Percentiles rank a stretch among this genome's conserved stretches.
Evolutionary conservation across 1,140 invertebrate genomes (phyloP).

Genomic region (Cyclina sinensis): DNA sequence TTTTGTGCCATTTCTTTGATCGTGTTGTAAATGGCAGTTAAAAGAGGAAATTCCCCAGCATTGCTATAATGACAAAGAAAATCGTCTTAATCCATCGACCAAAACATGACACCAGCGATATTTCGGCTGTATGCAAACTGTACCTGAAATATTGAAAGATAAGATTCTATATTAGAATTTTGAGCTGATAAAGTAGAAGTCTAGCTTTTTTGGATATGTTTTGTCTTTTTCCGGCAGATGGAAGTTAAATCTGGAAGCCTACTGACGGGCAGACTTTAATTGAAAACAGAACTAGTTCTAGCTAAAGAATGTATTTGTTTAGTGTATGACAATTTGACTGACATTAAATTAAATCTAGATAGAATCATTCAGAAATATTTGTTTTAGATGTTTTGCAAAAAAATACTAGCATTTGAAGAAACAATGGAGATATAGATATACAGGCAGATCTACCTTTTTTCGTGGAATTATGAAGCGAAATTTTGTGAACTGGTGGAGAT

Average conservation of each 20-base stretch:
- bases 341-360: too few relatives aligned
- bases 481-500: background rate
- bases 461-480: background rate
- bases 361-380: too few relatives aligned
- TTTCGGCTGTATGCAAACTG: constrained; percentile 77
- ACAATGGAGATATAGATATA: background rate
- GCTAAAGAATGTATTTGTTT: too few relatives aligned
- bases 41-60: constrained; percentile 88
- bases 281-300: too few relatives aligned
- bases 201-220: too few relatives aligned
- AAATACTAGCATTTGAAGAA: too few relatives aligned
- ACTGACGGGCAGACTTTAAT: too few relatives aligned
- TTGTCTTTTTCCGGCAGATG: too few relatives aligned
- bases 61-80: constrained; percentile 81
- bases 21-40: constrained; percentile 86
- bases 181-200: too few relatives aligned
- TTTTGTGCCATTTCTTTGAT: constrained; percentile 14
- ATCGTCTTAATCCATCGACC: constrained; percentile 88
- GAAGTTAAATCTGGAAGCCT: too few relatives aligned
- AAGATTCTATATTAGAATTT: too few relatives aligned
- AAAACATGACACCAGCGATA: constrained; percentile 90
- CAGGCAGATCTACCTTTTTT: background rate
- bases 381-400: background rate
- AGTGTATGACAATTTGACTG: too few relatives aligned
- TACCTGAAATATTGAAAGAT: constrained; percentile 81